Evolutionary conservation across 2,113 vertebrate genomes (phyloP).

Genomic region (Podarcis raffonei): DNA sequence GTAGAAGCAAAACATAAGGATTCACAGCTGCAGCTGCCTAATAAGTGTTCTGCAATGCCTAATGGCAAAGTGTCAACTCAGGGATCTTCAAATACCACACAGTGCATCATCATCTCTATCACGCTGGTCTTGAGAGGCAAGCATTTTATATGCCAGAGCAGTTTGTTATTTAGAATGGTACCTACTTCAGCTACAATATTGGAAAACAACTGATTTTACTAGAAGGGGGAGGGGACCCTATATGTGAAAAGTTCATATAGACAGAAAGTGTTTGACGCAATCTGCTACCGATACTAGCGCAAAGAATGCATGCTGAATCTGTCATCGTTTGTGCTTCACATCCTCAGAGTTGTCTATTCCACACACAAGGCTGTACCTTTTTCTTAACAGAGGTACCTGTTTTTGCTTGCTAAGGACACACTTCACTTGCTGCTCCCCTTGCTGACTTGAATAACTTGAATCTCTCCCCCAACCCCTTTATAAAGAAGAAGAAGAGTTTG

Average conservation of each 20-base stretch:
- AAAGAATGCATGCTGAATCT: not conserved
- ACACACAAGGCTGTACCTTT: not conserved
- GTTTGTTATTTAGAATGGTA: conserved; percentile 50
- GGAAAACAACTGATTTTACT: conserved; percentile 40
- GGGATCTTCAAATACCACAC: conserved; percentile 53
- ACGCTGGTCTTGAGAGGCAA: conserved; percentile 43
- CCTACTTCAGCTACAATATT: conserved; percentile 42
- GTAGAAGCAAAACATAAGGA: conserved; percentile 63
- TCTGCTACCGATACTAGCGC: not conserved
- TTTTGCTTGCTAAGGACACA: not conserved
- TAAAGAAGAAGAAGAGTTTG: not conserved
- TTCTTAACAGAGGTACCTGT: not conserved
- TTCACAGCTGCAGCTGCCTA: conserved; percentile 55
- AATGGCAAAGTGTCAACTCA: conserved; percentile 47
- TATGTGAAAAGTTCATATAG: not conserved
- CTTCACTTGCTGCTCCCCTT: not conserved
- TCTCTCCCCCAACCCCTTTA: not conserved
- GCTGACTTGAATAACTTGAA: not conserved
- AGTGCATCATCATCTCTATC: conserved; percentile 52
- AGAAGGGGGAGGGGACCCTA: not conserved
- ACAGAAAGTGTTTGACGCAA: not conserved
- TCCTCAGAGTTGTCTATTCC: not conserved
- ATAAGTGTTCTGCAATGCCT: conserved; percentile 42
- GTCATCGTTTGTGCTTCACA: not conserved
- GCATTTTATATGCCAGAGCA: conserved; percentile 45